Conservation (phyloP, 1,140 invertebrate genomes). For the Papilio polytes region DNA sequence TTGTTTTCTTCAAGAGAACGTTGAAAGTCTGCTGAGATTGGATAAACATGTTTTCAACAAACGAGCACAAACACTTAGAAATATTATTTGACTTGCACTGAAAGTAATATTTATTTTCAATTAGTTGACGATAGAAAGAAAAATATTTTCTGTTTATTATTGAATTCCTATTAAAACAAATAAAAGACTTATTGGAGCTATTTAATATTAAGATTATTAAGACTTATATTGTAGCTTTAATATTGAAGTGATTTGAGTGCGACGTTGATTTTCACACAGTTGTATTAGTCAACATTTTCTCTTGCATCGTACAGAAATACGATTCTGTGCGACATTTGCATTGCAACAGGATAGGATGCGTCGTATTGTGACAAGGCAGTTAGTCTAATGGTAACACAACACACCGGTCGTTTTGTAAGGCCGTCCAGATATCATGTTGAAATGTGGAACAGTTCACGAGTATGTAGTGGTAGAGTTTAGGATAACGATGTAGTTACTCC, state of each 20-base stretch:
- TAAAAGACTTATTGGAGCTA: too few relatives aligned
- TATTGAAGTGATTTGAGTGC: neutral
- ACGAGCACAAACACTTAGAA: slow-evolving; percentile 13
- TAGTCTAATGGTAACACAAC: neutral
- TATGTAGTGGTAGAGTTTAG: neutral
- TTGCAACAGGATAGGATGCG: slow-evolving; percentile 7
- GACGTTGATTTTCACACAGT: neutral
- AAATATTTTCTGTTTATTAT: neutral
- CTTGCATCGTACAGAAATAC: neutral
- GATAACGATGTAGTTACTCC: neutral
- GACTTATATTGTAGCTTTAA: neutral
- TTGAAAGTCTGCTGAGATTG: slow-evolving; percentile 3
- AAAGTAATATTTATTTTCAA: neutral
- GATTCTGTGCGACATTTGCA: neutral
- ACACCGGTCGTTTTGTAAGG: slow-evolving; percentile 11
- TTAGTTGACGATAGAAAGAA: neutral
- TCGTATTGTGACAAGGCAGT: neutral
- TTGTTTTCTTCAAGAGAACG: slow-evolving; percentile 16
- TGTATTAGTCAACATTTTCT: neutral
- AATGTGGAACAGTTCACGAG: neutral
- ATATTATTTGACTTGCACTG: neutral
- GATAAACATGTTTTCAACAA: slow-evolving; percentile 25
- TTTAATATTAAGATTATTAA: too few relatives aligned
- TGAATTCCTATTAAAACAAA: neutral
- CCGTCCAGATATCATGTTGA: neutral